phyloP scores from a whole-genome alignment of 2,888 invertebrate species.

The Biston betularia region DNA sequence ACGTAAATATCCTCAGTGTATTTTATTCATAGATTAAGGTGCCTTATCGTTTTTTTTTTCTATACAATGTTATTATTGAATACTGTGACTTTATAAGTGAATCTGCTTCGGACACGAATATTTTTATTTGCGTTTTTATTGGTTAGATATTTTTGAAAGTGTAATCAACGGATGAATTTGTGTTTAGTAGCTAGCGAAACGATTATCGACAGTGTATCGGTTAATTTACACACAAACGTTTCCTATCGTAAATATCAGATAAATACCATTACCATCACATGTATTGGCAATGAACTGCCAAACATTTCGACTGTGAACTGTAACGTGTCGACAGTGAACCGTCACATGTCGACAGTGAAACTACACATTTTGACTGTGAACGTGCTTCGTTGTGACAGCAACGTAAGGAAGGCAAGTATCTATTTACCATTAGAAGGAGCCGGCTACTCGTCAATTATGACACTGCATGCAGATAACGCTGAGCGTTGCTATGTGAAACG shows the following conservation, averaged over 20 bases:
- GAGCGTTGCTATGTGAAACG: constrained; percentile 18
- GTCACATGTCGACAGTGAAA: neutral
- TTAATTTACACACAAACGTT: neutral
- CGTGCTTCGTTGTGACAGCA: neutral
- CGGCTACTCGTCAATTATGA: constrained; percentile 16
- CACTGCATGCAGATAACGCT: constrained; percentile 14
- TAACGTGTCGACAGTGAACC: neutral
- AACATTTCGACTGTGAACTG: neutral
- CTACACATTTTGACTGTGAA: neutral
- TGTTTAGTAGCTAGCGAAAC: too few species aligned
- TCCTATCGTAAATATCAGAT: neutral
- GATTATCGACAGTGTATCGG: neutral
- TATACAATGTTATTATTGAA: neutral
- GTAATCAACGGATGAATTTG: too few species aligned
- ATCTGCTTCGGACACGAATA: constrained; percentile 57
- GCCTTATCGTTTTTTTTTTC: neutral
- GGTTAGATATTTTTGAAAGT: too few species aligned
- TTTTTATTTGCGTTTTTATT: neutral
- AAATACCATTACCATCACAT: too few species aligned
- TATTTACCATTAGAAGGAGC: constrained; percentile 8
- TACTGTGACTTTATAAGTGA: constrained; percentile 35
- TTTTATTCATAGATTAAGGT: too few species aligned
- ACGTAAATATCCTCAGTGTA: too few species aligned
- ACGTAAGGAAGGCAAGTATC: constrained; percentile 17
- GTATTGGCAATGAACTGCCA: neutral